These are phyloP conservation scores for Drosophila seclusa DNA, from an alignment of 2,888 invertebrate genomes.

Conservation along the genomic window DNA sequence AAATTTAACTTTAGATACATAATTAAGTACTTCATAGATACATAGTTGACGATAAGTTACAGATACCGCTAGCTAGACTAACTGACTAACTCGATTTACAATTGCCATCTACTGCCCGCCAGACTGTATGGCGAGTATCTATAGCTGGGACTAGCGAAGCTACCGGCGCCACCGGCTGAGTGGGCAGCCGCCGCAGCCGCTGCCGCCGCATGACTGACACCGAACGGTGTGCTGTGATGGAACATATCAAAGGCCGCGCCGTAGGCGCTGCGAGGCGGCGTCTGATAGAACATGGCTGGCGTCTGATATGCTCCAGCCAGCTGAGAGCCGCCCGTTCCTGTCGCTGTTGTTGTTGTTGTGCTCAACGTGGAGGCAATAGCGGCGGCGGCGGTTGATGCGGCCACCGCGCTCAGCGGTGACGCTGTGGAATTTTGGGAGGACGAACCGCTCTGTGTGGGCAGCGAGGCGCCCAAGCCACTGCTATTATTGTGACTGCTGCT, in stretches of 20 bases:
- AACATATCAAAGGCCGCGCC: conserved; percentile 85
- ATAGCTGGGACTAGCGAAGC: conserved; percentile 84
- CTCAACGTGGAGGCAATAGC: conserved; percentile 50
- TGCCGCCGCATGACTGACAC: conserved; percentile 81
- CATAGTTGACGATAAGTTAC: conserved; percentile 30
- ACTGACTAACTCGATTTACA: conserved; percentile 57
- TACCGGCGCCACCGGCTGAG: conserved; percentile 74
- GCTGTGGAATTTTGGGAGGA: conserved; percentile 78
- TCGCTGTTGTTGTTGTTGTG: conserved; percentile 49
- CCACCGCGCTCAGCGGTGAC: conserved; percentile 78
- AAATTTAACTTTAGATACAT: conserved; percentile 52
- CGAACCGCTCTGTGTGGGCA: conserved; percentile 79
- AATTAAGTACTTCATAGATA: conserved; percentile 39
- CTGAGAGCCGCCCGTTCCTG: conserved; percentile 69
- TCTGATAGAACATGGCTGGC: conserved; percentile 84
- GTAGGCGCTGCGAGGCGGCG: conserved; percentile 83
- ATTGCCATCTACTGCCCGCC: conserved; percentile 84
- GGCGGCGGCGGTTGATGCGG: conserved; percentile 34
- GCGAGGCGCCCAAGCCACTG: conserved; percentile 80
- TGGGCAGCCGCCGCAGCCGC: conserved; percentile 79
- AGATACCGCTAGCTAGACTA: conserved; percentile 48
- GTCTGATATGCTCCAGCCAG: conserved; percentile 77
- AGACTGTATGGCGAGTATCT: conserved; percentile 85
- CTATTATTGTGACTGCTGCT: conserved; percentile 64
- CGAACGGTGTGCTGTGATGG: conserved; percentile 85